Conservation (phyloP, 30 jellyfish, hydroid and myxozoan species). For the Turritopsis rubra region DNA sequence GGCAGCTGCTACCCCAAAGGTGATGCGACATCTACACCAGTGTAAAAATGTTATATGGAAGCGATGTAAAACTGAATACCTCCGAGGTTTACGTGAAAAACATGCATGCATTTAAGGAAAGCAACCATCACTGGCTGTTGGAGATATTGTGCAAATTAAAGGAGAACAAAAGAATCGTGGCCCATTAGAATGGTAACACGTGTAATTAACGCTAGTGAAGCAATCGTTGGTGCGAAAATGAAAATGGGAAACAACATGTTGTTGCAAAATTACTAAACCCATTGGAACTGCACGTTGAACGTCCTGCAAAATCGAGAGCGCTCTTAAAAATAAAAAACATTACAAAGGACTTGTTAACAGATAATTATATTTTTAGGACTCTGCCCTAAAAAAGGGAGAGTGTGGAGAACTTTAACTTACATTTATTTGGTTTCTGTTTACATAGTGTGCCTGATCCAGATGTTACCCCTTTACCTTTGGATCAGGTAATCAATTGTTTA, state of each 20-base stretch:
- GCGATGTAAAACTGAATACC: background rate
- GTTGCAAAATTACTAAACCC: background rate
- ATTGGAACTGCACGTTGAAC: background rate
- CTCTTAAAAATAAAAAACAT: background rate
- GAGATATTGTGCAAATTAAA: background rate
- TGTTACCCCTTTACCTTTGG: background rate
- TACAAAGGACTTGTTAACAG: background rate
- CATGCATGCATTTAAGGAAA: background rate
- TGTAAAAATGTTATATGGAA: background rate
- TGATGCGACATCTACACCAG: background rate
- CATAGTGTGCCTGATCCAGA: background rate
- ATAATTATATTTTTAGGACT: background rate
- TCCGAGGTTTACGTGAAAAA: slow-evolving; percentile 9
- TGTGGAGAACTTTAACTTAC: too few relatives aligned
- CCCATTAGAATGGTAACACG: background rate
- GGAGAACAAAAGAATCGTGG: background rate
- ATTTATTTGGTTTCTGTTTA: background rate
- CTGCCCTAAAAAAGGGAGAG: background rate
- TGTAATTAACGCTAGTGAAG: background rate
- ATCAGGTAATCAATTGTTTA: too few relatives aligned
- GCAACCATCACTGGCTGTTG: background rate
- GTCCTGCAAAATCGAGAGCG: background rate
- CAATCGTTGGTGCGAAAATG: background rate
- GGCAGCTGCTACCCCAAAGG: slow-evolving; percentile 8
- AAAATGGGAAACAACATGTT: background rate